Evolutionary conservation across 1,140 invertebrate genomes (phyloP).

Genomic region (Rhagoletis zephyria): DNA sequence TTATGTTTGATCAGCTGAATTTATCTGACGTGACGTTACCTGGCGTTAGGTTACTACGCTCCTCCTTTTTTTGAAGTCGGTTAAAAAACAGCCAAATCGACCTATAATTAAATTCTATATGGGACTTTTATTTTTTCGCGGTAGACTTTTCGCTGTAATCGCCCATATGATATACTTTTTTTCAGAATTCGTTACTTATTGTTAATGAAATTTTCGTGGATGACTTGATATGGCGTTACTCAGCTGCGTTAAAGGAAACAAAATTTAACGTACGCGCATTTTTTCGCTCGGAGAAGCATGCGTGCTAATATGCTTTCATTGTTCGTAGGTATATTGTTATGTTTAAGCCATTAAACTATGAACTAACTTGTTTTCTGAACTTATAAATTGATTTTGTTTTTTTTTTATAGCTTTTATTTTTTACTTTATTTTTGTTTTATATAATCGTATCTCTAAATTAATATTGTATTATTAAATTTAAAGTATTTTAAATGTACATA

Average conservation of each 20-base stretch:
- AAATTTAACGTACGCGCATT: neutral
- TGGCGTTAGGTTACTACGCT: no score
- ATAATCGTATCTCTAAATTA: conserved; percentile 61
- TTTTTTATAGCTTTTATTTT: conserved; percentile 12
- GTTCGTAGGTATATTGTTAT: neutral
- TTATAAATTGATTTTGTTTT: conserved; percentile 42
- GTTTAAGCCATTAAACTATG: conserved; percentile 35
- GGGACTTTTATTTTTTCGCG: no score
- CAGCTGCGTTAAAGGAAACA: neutral
- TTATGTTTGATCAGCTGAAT: no score
- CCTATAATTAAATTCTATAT: no score
- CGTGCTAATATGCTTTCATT: neutral
- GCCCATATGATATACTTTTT: no score
- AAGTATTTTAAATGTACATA: conserved; percentile 52
- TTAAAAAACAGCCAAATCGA: no score
- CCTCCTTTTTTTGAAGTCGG: no score
- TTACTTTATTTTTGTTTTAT: conserved; percentile 58
- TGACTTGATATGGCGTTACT: neutral
- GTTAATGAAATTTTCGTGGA: no score
- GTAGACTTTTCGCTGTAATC: no score
- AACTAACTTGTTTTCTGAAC: conserved; percentile 23
- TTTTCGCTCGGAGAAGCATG: neutral
- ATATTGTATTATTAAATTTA: conserved; percentile 64
- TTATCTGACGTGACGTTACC: no score
- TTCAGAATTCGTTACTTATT: no score